phyloP scores from a whole-genome alignment of 2,888 invertebrate genomes.

The Helobdella robusta region DNA sequence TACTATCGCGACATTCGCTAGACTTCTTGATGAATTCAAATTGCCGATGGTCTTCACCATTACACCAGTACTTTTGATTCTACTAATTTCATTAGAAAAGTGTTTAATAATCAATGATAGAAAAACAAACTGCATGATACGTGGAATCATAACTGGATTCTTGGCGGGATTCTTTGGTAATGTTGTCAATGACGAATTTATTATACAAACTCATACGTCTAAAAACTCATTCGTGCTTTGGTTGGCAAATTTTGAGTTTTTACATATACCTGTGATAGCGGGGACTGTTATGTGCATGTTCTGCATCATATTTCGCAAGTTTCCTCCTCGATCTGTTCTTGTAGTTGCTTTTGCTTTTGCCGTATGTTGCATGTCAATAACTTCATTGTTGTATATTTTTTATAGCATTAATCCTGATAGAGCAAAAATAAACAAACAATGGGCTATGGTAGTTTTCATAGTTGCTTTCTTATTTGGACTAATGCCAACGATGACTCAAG shows the following conservation, averaged over 20 bases:
- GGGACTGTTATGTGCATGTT: slow-evolving; percentile 30
- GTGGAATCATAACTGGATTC: slow-evolving; percentile 30
- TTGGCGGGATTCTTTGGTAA: slow-evolving; percentile 25
- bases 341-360: slow-evolving; percentile 21
- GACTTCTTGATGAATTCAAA: slow-evolving; percentile 28
- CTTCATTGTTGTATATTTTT: slow-evolving; percentile 27
- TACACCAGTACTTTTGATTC: slow-evolving; percentile 29
- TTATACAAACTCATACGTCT: background rate
- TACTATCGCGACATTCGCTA: slow-evolving; percentile 28
- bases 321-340: slow-evolving; percentile 24
- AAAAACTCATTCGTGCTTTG: background rate
- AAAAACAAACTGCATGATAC: slow-evolving; percentile 26
- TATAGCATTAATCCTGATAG: background rate
- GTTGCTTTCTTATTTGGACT: slow-evolving; percentile 25
- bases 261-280: slow-evolving; percentile 32
- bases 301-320: slow-evolving; percentile 30
- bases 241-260: slow-evolving; percentile 26
- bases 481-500: slow-evolving; percentile 19
- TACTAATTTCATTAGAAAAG: slow-evolving; percentile 15
- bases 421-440: background rate
- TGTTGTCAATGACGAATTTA: slow-evolving; percentile 22
- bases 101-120: slow-evolving; percentile 20
- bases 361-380: slow-evolving; percentile 25
- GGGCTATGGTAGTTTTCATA: slow-evolving; percentile 24
- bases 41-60: slow-evolving; percentile 29